Percentiles rank a stretch among this genome's conserved stretches.
These are phyloP conservation scores for Heptranchias perlo DNA, from an alignment of 2,113 vertebrate species.

Conservation along the genomic window DNA sequence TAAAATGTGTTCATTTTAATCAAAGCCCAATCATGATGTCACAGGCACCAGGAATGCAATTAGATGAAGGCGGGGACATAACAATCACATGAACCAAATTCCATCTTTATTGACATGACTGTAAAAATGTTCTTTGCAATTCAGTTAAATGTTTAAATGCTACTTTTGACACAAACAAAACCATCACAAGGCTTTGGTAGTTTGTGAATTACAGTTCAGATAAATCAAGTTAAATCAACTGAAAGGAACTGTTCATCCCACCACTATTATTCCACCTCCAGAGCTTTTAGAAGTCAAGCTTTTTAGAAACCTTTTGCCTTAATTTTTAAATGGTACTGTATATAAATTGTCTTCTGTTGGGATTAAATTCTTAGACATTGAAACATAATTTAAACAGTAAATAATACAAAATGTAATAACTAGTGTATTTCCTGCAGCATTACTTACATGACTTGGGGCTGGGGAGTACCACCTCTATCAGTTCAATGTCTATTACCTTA, in stretches of 20 bases:
- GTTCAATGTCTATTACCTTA: neutral
- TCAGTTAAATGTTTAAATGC: neutral
- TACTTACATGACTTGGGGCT: neutral
- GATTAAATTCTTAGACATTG: neutral
- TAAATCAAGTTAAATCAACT: neutral
- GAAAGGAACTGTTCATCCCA: neutral
- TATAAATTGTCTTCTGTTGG: neutral
- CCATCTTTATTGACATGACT: neutral
- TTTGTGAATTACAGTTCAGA: neutral
- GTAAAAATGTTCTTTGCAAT: neutral
- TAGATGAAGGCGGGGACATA: neutral
- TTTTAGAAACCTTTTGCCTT: neutral
- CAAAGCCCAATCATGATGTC: neutral
- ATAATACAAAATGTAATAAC: neutral
- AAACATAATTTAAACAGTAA: neutral
- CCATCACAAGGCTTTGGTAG: neutral
- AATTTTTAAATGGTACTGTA: neutral
- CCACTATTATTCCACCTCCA: neutral
- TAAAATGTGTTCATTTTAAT: neutral
- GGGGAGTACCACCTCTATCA: neutral
- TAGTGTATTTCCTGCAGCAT: neutral
- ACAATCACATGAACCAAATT: neutral
- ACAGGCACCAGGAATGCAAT: neutral
- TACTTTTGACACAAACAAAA: neutral
- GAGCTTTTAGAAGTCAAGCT: neutral